Conservation (phyloP, 1,140 invertebrate species). For the Aphelinus certus region DNA sequence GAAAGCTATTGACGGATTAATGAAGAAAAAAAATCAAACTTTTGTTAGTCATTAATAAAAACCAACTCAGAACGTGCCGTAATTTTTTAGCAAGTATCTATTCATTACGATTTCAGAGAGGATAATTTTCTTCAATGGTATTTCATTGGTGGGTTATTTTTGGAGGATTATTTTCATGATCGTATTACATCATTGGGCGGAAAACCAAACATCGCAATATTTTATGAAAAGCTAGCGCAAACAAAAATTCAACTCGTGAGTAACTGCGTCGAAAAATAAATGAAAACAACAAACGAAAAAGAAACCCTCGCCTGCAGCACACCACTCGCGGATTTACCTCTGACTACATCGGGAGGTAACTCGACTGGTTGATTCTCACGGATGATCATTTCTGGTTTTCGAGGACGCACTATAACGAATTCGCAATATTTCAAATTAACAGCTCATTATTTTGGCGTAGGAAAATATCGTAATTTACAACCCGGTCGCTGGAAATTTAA, state of each 20-base stretch:
- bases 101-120: too few relatives aligned
- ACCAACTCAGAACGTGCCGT: neutral
- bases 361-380: slow-evolving; percentile 89
- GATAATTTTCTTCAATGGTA: too few relatives aligned
- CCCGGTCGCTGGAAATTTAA: too few relatives aligned
- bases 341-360: slow-evolving; percentile 88
- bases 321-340: slow-evolving; percentile 72
- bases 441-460: too few relatives aligned
- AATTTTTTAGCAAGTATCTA: too few relatives aligned
- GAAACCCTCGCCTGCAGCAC: slow-evolving; percentile 12
- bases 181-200: too few relatives aligned
- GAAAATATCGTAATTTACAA: too few relatives aligned
- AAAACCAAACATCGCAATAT: neutral
- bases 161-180: neutral
- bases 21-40: slow-evolving; percentile 33
- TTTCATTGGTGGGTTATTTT: too few relatives aligned
- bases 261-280: neutral
- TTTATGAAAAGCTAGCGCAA: slow-evolving; percentile 11
- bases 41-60: slow-evolving; percentile 9
- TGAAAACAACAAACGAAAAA: slow-evolving; percentile 11
- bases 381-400: slow-evolving; percentile 89
- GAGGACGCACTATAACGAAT: slow-evolving; percentile 66
- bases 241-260: slow-evolving; percentile 3
- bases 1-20: too few relatives aligned
- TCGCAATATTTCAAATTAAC: too few relatives aligned